phyloP scores from a whole-genome alignment of 1,140 invertebrate species.

The Matsumurasca onukii region DNA sequence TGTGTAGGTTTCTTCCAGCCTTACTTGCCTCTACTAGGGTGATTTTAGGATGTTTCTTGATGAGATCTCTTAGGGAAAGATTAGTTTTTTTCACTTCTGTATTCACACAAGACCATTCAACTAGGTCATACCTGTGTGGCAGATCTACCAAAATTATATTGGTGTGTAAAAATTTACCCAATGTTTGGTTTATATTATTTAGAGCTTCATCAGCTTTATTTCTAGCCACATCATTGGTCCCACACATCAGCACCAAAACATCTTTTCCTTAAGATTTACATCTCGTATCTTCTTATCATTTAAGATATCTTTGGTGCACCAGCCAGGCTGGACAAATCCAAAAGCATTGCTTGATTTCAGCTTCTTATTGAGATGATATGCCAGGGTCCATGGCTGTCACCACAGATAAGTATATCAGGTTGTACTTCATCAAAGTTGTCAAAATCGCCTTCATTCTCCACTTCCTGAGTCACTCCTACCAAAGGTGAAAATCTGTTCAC shows the following conservation, averaged over 20 bases:
- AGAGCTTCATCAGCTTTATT: too few relatives aligned
- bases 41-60: background rate
- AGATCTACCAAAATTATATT: background rate
- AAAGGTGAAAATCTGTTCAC: too few relatives aligned
- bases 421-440: too few relatives aligned
- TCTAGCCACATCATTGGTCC: too few relatives aligned
- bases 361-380: background rate
- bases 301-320: background rate
- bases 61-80: background rate
- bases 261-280: too few relatives aligned
- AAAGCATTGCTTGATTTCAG: background rate
- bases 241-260: too few relatives aligned
- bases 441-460: too few relatives aligned
- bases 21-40: too few relatives aligned
- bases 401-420: background rate
- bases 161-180: background rate
- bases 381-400: background rate
- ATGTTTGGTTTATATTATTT: conserved; percentile 10
- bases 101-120: conserved; percentile 3
- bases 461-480: too few relatives aligned
- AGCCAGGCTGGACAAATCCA: background rate
- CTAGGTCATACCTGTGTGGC: conserved; percentile 3
- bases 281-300: too few relatives aligned
- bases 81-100: background rate
- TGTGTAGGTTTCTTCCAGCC: background rate